Percentiles rank a stretch among this genome's conserved stretches.
Conservation (phyloP, 30 jellyfish, hydroid and myxozoan genomes). For the Mastigias papua region DNA sequence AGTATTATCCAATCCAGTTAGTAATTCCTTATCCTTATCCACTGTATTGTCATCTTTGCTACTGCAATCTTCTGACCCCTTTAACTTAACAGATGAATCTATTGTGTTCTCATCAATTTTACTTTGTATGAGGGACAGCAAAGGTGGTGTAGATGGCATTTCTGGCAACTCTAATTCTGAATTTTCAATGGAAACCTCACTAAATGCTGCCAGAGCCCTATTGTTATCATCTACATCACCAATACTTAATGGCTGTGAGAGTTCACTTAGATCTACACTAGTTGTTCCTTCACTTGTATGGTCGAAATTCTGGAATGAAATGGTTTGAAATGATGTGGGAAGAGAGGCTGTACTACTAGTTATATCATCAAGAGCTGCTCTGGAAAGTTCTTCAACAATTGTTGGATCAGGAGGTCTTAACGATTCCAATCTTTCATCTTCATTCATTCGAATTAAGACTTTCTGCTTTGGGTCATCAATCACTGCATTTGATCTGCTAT, state of each 20-base stretch:
- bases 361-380: constrained; percentile 91
- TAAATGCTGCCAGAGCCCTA: constrained; percentile 94
- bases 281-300: constrained; percentile 26
- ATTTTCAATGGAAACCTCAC: constrained; percentile 44
- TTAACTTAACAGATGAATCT: constrained; percentile 4
- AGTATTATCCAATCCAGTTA: constrained; percentile 26
- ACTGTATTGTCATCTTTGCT: neutral
- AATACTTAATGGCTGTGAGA: constrained; percentile 49
- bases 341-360: constrained; percentile 62
- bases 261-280: constrained; percentile 5
- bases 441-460: constrained; percentile 41
- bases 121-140: constrained; percentile 77
- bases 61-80: neutral
- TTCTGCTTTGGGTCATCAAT: constrained; percentile 14
- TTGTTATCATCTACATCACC: constrained; percentile 62
- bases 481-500: neutral
- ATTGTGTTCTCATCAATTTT: constrained; percentile 70
- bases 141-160: constrained; percentile 94
- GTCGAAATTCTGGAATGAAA: constrained; percentile 51
- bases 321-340: constrained; percentile 61
- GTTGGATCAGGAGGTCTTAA: constrained; percentile 69
- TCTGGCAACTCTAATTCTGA: constrained; percentile 70
- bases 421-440: constrained; percentile 48
- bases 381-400: constrained; percentile 83
- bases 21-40: constrained; percentile 3